Conservation (phyloP, 1,140 invertebrate species). For the Megathymus violae region DNA sequence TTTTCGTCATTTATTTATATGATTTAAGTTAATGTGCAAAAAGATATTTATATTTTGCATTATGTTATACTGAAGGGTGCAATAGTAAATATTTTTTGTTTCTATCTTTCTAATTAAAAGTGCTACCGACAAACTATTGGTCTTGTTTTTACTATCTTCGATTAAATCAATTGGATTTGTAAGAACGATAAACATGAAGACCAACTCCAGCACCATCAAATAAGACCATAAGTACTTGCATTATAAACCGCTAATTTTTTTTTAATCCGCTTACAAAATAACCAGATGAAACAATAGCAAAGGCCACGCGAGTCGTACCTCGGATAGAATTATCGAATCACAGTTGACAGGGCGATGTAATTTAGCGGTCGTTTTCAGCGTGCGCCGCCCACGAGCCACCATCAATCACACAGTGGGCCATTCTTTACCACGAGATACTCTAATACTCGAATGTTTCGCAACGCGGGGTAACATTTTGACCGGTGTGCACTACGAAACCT, state of each 20-base stretch:
- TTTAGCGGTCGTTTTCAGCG: conserved; percentile 71
- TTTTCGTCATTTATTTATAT: no score
- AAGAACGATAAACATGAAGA: no score
- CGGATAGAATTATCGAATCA: conserved; percentile 64
- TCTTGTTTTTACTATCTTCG: no score
- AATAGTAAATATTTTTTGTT: no score
- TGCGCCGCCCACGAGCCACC: conserved; percentile 59
- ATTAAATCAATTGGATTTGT: no score
- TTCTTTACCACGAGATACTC: conserved; percentile 73
- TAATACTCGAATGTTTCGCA: conserved; percentile 69
- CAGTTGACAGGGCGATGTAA: conserved; percentile 63
- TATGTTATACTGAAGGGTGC: no score
- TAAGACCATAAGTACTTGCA: neutral
- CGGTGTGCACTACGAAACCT: conserved; percentile 35
- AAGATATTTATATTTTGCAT: no score
- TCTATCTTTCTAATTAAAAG: no score
- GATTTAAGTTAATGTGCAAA: no score
- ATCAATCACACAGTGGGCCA: conserved; percentile 73
- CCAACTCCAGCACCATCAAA: conserved; percentile 4
- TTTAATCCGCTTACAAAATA: conserved; percentile 6
- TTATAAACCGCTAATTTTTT: neutral
- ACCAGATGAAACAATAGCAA: conserved; percentile 42
- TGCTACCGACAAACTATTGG: no score
- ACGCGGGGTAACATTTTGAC: conserved; percentile 64
- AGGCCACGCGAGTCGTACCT: conserved; percentile 41